Conservation (phyloP, 2,888 invertebrate species). For the Drosophila lacicola region DNA sequence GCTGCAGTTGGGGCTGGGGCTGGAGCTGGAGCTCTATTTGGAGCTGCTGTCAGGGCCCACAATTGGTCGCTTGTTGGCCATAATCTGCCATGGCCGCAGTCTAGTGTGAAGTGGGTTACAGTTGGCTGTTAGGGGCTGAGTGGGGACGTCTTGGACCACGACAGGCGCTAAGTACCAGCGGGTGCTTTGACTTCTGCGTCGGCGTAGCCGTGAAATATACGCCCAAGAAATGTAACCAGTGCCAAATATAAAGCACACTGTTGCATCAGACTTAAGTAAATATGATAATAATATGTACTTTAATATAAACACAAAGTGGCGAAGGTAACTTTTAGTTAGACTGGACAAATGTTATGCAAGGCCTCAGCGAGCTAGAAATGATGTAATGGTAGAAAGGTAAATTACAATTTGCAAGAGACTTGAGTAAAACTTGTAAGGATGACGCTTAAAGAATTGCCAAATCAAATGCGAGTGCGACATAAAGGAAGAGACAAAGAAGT, state of each 20-base stretch:
- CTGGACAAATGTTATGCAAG: constrained; percentile 19
- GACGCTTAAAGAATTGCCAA: background rate
- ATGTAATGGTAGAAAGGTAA: constrained; percentile 22
- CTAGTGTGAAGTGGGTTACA: constrained; percentile 73
- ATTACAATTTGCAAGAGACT: background rate
- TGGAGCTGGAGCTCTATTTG: constrained; percentile 9
- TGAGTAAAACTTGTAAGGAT: background rate
- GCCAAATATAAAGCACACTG: constrained; percentile 4
- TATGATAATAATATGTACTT: constrained; percentile 40
- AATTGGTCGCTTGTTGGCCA: constrained; percentile 55
- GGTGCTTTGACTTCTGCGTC: constrained; percentile 51
- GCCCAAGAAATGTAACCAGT: constrained; percentile 19
- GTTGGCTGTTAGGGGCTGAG: constrained; percentile 20
- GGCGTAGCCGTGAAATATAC: constrained; percentile 38
- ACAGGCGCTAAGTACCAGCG: constrained; percentile 21
- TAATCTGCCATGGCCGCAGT: constrained; percentile 66
- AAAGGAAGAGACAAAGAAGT: too few relatives aligned
- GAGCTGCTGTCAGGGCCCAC: constrained; percentile 45
- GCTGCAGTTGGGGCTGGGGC: constrained; percentile 30
- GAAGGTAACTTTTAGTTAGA: background rate
- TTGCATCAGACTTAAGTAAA: constrained; percentile 35
- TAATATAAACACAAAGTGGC: constrained; percentile 1
- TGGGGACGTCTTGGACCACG: constrained; percentile 21
- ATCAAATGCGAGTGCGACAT: background rate
- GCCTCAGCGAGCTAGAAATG: background rate